These are phyloP conservation scores for Neofelis nebulosa DNA, from an alignment of 2,113 vertebrate genomes.

Conservation along the genomic window DNA sequence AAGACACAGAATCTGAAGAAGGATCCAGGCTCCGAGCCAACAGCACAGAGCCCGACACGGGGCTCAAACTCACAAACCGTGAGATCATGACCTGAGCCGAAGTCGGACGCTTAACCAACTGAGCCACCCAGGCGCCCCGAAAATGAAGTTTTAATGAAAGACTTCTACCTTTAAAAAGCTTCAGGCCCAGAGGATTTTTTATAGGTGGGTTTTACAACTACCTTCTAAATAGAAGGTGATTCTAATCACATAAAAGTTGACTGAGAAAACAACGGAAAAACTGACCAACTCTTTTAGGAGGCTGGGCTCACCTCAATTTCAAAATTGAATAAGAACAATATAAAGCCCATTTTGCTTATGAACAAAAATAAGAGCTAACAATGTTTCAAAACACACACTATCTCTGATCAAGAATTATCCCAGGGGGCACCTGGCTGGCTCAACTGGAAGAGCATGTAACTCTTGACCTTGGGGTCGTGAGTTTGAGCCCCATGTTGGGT, in stretches of 20 bases:
- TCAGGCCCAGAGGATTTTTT: neutral
- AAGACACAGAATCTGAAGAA: too few relatives aligned
- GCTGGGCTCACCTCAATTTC: neutral
- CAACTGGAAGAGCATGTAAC: neutral
- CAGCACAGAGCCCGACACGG: too few relatives aligned
- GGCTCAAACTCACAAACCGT: too few relatives aligned
- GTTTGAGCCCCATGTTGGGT: neutral
- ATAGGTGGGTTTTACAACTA: neutral
- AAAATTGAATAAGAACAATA: neutral
- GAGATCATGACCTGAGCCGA: too few relatives aligned
- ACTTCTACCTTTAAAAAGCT: neutral
- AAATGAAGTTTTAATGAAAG: neutral
- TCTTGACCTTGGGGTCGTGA: neutral
- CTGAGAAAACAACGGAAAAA: neutral
- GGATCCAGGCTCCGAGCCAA: too few relatives aligned
- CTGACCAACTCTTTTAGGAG: neutral
- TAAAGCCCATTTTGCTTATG: neutral
- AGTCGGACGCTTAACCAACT: too few relatives aligned
- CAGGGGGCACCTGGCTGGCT: neutral
- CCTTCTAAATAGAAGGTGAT: neutral
- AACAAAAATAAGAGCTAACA: neutral
- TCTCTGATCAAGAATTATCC: neutral
- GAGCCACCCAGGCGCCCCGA: neutral
- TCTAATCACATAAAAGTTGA: slow-evolving; percentile 18
- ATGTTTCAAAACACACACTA: neutral